Percentiles rank a stretch among this genome's conserved stretches.
Conservation (phyloP, 2,888 invertebrate species). For the Tenthredo amoena region DNA sequence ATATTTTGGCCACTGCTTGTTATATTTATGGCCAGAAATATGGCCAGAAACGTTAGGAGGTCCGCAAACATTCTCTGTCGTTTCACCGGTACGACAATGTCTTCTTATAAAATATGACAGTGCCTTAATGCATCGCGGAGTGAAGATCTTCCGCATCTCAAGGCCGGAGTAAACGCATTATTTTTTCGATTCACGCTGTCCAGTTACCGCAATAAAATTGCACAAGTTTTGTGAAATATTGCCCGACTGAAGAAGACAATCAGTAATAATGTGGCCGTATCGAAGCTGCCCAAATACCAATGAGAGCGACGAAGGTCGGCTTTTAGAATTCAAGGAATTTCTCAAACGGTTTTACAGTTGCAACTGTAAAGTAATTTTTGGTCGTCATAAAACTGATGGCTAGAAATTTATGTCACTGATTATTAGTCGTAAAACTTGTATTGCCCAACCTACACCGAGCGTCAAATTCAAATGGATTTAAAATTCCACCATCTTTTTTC, state of each 20-base stretch:
- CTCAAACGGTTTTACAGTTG: slow-evolving; percentile 61
- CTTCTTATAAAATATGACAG: slow-evolving; percentile 22
- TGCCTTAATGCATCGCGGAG: background rate
- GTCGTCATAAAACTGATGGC: slow-evolving; percentile 61
- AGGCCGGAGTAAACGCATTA: background rate
- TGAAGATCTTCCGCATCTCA: slow-evolving; percentile 23
- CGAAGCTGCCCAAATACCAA: slow-evolving; percentile 50
- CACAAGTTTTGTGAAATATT: slow-evolving; percentile 65
- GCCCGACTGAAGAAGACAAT: slow-evolving; percentile 63
- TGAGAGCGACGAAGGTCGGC: slow-evolving; percentile 42
- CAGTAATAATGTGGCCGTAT: slow-evolving; percentile 67
- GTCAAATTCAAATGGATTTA: slow-evolving; percentile 19
- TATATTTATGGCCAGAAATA: slow-evolving; percentile 76
- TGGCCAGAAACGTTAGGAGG: slow-evolving; percentile 75
- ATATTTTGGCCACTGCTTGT: slow-evolving; percentile 74
- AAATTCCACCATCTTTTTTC: background rate
- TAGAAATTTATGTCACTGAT: slow-evolving; percentile 66
- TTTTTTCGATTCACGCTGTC: slow-evolving; percentile 57
- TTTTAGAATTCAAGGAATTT: slow-evolving; percentile 24
- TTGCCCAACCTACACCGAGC: slow-evolving; percentile 39
- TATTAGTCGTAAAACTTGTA: slow-evolving; percentile 60
- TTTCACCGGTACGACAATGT: slow-evolving; percentile 17
- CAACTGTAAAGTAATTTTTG: slow-evolving; percentile 69
- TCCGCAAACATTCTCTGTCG: slow-evolving; percentile 67
- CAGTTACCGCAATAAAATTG: slow-evolving; percentile 68